Percentiles rank a stretch among this genome's conserved stretches.
These are phyloP conservation scores for Coregonus sp. DNA, from an alignment of 2,797 vertebrate species.

Conservation along the genomic window DNA sequence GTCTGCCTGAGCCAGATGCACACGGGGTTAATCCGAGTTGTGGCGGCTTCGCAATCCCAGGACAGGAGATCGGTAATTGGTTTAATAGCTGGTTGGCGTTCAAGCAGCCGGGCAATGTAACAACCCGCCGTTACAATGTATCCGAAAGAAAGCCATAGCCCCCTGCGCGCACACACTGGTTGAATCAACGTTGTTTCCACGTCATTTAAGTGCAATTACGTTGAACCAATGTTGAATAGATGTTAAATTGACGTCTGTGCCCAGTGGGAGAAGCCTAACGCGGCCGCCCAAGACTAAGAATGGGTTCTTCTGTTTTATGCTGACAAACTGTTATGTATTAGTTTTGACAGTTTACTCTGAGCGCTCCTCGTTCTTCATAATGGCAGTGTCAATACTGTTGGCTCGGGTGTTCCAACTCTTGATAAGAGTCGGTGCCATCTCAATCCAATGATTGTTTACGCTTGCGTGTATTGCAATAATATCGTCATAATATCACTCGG, in stretches of 20 bases:
- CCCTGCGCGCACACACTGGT: too few species aligned
- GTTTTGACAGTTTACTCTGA: background rate
- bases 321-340: background rate
- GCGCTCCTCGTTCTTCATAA: background rate
- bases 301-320: background rate
- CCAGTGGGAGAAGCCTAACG: background rate
- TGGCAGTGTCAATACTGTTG: background rate
- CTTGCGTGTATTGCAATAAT: background rate
- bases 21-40: conserved; percentile 47
- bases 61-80: conserved; percentile 43
- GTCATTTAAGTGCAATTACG: too few species aligned
- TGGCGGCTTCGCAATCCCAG: conserved; percentile 27
- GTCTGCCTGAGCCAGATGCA: conserved; percentile 34
- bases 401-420: background rate
- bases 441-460: background rate
- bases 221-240: too few species aligned
- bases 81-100: conserved; percentile 67
- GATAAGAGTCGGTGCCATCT: background rate
- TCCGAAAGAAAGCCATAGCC: background rate
- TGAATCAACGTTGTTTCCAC: too few species aligned
- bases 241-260: too few species aligned
- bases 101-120: conserved; percentile 6
- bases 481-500: background rate
- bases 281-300: background rate
- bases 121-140: background rate